Evolutionary conservation across 2,888 invertebrate genomes (phyloP), one percentile per base, ranked within the genome.

Genomic region (Cantharis rustica): DNA sequence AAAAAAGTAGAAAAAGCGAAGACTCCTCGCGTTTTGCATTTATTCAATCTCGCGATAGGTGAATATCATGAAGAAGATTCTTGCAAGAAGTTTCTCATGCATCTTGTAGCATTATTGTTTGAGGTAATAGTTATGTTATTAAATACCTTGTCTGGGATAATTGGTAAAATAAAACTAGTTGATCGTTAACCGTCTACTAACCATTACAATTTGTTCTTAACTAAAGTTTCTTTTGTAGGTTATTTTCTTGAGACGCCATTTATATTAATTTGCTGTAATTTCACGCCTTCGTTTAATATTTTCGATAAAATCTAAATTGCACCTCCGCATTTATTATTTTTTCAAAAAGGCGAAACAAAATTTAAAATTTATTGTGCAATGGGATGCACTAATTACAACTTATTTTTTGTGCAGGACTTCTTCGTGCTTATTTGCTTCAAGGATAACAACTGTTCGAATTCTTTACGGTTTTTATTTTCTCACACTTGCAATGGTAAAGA

Each of bases 121-220:
- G 31, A 47, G 71, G 73, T 76, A 78, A 78, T 76, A 71, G 73
- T 78, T 47, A 71, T 75, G 76, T 77, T 79, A 77, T 75, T 77
- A 77, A 79, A 79, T 79, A 72, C 27, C 73, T 61, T 72, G 77
- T 76, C 76, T 66, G 63, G 68, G 69, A 72, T 79, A 79, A 79
- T 79, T 79, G 77, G 77, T 70, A 78, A 79, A 79, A 79, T 78
- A 75, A 79, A 77, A 79, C 75, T 31, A 72, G 71, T 73, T 75
- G 47, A 69, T 76, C 71, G 78, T 77, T 77, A 77, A 75, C 74
- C 71, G 71, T 71, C 70, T 63, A 64, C 69, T 64, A 66, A 72
- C 75, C 71, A 76, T 73, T 73, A 77, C 69, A 61, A 68, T 71
- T 71, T 71, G 77, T 72, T 72, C 47, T 17, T 74, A 73, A 71